These are phyloP conservation scores for Epinephelus lanceolatus DNA, from an alignment of 2,113 vertebrate genomes.

Conservation along the genomic window DNA sequence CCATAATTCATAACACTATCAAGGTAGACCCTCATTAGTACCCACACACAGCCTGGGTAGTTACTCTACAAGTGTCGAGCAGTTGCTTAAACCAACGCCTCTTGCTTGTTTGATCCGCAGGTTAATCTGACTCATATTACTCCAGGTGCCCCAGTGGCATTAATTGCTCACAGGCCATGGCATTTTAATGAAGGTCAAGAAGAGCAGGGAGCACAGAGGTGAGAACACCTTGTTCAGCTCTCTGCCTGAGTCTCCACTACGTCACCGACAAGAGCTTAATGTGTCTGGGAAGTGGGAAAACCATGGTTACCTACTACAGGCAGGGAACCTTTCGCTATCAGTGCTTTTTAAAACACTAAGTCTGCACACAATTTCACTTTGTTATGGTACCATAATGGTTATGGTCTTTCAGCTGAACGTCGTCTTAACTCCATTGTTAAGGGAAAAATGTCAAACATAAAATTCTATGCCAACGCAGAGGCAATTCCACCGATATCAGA, in stretches of 20 bases:
- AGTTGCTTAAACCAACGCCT: constrained; percentile 64
- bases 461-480: neutral
- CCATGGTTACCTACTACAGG: constrained; percentile 48
- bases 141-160: constrained; percentile 54
- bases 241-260: constrained; percentile 41
- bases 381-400: constrained; percentile 34
- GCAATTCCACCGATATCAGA: constrained; percentile 34
- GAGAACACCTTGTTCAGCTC: constrained; percentile 64
- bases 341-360: constrained; percentile 46
- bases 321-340: constrained; percentile 22
- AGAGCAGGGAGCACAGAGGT: constrained; percentile 56
- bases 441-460: constrained; percentile 37
- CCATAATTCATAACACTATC: constrained; percentile 62
- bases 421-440: constrained; percentile 35
- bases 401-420: constrained; percentile 17
- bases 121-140: constrained; percentile 77
- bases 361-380: constrained; percentile 37
- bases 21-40: constrained; percentile 63
- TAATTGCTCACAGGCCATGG: constrained; percentile 67
- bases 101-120: constrained; percentile 59
- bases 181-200: constrained; percentile 80
- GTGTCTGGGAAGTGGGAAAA: constrained; percentile 33
- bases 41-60: constrained; percentile 41
- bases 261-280: constrained; percentile 57
- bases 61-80: constrained; percentile 69